phyloP scores from a whole-genome alignment of 2,888 invertebrate species.

The Caenorhabditis virilis region DNA sequence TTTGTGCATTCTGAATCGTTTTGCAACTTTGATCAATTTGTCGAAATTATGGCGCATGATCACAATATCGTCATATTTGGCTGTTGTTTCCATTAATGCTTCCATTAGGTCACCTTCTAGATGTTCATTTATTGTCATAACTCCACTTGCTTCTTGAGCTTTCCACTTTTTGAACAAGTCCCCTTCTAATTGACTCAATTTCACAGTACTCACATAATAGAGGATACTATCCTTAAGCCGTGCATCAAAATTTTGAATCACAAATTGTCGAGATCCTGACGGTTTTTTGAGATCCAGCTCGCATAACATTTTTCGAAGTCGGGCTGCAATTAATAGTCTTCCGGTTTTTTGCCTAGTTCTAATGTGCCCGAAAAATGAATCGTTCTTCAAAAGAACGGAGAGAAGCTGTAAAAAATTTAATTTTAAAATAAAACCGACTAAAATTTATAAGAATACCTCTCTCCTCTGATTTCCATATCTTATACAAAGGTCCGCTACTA shows the following conservation, averaged over 20 bases:
- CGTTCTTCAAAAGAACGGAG: slow-evolving; percentile 12
- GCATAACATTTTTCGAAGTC: slow-evolving; percentile 26
- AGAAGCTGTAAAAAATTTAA: slow-evolving; percentile 10
- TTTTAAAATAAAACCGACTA: background rate
- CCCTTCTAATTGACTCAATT: slow-evolving; percentile 19
- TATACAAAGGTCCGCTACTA: slow-evolving; percentile 25
- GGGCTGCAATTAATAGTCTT: slow-evolving; percentile 17
- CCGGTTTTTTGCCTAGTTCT: slow-evolving; percentile 26
- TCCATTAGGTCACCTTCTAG: slow-evolving; percentile 21
- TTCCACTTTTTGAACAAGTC: slow-evolving; percentile 39
- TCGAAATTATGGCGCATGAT: slow-evolving; percentile 17
- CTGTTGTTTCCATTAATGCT: slow-evolving; percentile 25
- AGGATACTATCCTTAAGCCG: slow-evolving; percentile 12
- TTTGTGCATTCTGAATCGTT: slow-evolving; percentile 27
- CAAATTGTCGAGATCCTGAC: slow-evolving; percentile 29
- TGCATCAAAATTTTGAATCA: slow-evolving; percentile 32
- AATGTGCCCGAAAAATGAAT: slow-evolving; percentile 23
- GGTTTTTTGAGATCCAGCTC: slow-evolving; percentile 25
- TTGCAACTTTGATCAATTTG: slow-evolving; percentile 13
- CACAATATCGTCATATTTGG: slow-evolving; percentile 30
- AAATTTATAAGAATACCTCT: slow-evolving; percentile 10
- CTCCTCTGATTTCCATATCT: slow-evolving; percentile 18
- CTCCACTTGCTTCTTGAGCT: slow-evolving; percentile 10
- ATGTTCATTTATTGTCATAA: slow-evolving; percentile 13
- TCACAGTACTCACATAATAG: slow-evolving; percentile 22